Evolutionary conservation across 2,797 vertebrate species (phyloP), one percentile per base, ranked within the genome.

Genomic region (Antennarius maculatus): DNA sequence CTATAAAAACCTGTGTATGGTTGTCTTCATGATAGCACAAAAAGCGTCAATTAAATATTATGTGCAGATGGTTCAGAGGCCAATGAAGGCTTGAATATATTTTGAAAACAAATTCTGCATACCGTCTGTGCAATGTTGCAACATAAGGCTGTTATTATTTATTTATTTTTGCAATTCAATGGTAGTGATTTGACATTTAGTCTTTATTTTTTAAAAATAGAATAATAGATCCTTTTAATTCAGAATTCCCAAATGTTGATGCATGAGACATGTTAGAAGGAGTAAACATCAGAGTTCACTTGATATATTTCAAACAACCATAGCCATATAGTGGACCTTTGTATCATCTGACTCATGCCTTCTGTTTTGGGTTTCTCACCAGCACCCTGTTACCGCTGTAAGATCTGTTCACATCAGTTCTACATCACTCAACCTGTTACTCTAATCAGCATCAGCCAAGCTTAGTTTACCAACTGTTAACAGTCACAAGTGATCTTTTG

Each of bases 401-500:
- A 31, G 23, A 31, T 67, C 5, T 12, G 57, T n/a, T 18, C 9
- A 42, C 46, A 52, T 37, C 16, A 18, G 2, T 18, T 53, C 29
- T 43, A 7, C 41, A 27, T 9, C 29, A 3, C 37, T 54, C 51
- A 59, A 65, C 45, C 18, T 64, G n/a, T 58, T 48, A 54, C 52
- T 41, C 43, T 14, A 15, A 17, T 59, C 18, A 50, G 23, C 23
- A 23, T 23, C 23, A 23, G 23, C 23, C 23, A 23, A 53, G 29
- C 29, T 66, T 74, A 10, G 37, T 71, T 28, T 42, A 42, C 74
- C 56, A 59, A 49, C 28, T 7, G 58, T 74, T 48, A 64, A 68
- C 15, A 74, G 61, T 77, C 51, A 57, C 61, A 52, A 39, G 54
- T 69, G 67, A 78, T 66, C 55, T 61, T 70, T 69, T 61, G 59